Conservation (phyloP, 2,113 vertebrate genomes). For the Dromaius novaehollandiae region DNA sequence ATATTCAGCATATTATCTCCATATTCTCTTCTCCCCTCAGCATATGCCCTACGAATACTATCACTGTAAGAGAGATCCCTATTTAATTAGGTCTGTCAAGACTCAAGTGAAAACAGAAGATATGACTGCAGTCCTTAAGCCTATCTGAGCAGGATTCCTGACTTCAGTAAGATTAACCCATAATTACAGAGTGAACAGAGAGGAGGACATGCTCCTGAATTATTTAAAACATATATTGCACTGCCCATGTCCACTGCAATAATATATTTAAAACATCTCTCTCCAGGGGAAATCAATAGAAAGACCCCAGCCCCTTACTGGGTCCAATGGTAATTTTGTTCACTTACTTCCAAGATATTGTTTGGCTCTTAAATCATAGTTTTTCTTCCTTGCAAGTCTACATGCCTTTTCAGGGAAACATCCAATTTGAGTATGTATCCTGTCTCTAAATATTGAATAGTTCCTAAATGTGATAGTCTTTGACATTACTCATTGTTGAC, state of each 20-base stretch:
- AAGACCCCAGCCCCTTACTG: neutral
- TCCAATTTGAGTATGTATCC: neutral
- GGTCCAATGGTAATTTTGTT: neutral
- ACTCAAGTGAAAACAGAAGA: constrained; percentile 4
- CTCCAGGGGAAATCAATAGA: neutral
- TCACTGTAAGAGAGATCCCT: neutral
- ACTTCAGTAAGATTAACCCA: neutral
- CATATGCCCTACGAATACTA: neutral
- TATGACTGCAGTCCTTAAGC: neutral
- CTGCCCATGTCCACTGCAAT: neutral
- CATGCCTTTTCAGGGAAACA: neutral
- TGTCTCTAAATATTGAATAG: neutral
- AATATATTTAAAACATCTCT: neutral
- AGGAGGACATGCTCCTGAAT: neutral
- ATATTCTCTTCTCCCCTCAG: neutral
- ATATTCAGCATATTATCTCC: neutral
- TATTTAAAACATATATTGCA: neutral
- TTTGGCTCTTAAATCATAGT: neutral
- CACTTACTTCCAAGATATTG: neutral
- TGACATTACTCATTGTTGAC: neutral
- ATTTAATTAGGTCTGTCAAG: neutral
- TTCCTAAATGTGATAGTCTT: neutral
- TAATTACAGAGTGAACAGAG: neutral
- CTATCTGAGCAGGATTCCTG: neutral
- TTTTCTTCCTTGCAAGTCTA: neutral